Conservation (phyloP, 2,888 invertebrate species). For the Polymixis lichenea region DNA sequence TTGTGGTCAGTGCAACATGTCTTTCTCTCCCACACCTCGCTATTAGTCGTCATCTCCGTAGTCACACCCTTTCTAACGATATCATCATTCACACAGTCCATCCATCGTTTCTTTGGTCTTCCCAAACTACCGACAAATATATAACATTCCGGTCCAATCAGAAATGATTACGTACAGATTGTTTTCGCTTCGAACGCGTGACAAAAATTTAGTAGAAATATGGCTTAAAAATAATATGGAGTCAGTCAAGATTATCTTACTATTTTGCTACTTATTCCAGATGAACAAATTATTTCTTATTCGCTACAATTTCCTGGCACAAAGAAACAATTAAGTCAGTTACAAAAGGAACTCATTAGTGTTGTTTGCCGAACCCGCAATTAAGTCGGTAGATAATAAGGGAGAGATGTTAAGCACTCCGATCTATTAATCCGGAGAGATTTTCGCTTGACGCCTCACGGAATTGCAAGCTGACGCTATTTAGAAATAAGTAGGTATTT, state of each 20-base stretch:
- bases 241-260: too few relatives aligned
- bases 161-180: conserved; percentile 16
- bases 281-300: conserved; percentile 1
- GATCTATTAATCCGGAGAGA: conserved; percentile 20
- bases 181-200: background rate
- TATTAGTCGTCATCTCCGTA: too few relatives aligned
- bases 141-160: background rate
- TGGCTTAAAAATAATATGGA: too few relatives aligned
- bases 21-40: too few relatives aligned
- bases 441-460: background rate
- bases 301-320: conserved; percentile 17
- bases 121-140: conserved; percentile 1
- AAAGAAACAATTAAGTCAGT: conserved; percentile 37
- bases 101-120: too few relatives aligned
- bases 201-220: too few relatives aligned
- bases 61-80: too few relatives aligned
- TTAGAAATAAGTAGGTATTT: conserved; percentile 21
- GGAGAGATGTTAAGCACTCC: conserved; percentile 22
- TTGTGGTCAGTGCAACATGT: too few relatives aligned
- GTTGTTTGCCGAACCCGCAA: conserved; percentile 36
- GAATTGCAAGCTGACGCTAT: background rate
- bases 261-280: background rate
- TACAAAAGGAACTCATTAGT: conserved; percentile 43
- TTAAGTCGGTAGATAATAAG: conserved; percentile 9
- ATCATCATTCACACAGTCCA: too few relatives aligned